Evolutionary conservation across 2,888 invertebrate genomes (phyloP).

Genomic region (Bombyx huttoni): DNA sequence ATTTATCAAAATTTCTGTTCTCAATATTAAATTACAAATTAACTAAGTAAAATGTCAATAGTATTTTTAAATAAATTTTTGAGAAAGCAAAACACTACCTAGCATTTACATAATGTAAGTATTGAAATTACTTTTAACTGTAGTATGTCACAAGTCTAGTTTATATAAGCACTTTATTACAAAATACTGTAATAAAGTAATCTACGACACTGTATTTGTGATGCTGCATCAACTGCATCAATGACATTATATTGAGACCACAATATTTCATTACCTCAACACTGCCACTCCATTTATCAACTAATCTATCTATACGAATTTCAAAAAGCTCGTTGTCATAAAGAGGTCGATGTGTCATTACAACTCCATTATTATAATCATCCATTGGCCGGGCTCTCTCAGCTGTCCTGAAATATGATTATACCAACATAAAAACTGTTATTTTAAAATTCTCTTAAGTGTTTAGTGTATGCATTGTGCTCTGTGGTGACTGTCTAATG

Average conservation of each 20-base stretch:
- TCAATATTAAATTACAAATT: no score
- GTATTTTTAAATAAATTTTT: no score
- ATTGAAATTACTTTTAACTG: no score
- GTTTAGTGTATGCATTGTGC: not conserved
- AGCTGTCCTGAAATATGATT: conserved; percentile 74
- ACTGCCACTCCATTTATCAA: conserved; percentile 96
- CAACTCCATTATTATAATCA: conserved; percentile 96
- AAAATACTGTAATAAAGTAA: no score
- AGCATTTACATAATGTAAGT: no score
- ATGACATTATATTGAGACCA: not conserved
- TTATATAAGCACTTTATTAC: no score
- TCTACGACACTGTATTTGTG: no score
- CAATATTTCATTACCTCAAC: conserved; percentile 78
- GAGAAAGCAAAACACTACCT: no score
- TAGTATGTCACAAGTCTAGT: no score
- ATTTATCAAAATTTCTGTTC: no score
- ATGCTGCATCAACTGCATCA: not conserved
- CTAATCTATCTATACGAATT: conserved; percentile 92
- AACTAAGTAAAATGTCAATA: no score
- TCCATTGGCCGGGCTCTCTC: conserved; percentile 90
- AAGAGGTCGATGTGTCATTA: conserved; percentile 92
- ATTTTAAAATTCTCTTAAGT: not conserved
- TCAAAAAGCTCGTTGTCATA: conserved; percentile 93
- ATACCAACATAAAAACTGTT: not conserved
- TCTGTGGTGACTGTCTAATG: no score